phyloP scores from a whole-genome alignment of 2,113 vertebrate species.

The Heloderma charlesbogerti region DNA sequence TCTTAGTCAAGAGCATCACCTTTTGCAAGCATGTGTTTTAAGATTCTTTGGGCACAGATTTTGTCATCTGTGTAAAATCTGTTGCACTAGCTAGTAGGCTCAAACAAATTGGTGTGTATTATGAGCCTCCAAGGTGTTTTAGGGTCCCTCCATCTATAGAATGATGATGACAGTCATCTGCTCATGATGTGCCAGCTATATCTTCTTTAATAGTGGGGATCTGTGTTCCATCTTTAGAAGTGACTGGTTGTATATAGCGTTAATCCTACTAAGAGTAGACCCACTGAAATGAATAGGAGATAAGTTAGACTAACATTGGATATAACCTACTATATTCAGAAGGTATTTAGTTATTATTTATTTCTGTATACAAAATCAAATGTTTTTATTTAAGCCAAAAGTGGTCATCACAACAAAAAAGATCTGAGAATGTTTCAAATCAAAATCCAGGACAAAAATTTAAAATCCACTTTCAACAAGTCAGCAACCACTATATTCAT shows the following conservation, averaged over 20 bases:
- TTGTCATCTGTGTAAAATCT: neutral
- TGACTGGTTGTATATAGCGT: neutral
- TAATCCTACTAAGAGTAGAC: too few relatives aligned
- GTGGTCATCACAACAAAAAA: neutral
- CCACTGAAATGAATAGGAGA: too few relatives aligned
- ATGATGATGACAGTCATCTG: neutral
- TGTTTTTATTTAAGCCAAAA: neutral
- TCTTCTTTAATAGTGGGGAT: neutral
- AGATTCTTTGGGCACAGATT: conserved; percentile 14
- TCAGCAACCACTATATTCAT: neutral
- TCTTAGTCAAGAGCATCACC: neutral
- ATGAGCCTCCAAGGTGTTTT: conserved; percentile 4
- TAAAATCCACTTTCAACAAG: neutral
- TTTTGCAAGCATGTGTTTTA: conserved; percentile 6
- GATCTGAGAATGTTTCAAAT: neutral
- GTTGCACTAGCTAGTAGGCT: neutral
- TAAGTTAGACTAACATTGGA: too few relatives aligned
- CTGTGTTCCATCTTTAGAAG: neutral
- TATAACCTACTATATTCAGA: neutral
- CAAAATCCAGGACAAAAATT: neutral
- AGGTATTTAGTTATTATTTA: neutral
- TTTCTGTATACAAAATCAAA: neutral
- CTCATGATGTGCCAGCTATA: neutral
- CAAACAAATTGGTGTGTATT: conserved; percentile 3
- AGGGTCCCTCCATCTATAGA: neutral